Base-by-base conservation (phyloP, 2,797 vertebrate genomes). In the Prunella strophiata region DNA sequence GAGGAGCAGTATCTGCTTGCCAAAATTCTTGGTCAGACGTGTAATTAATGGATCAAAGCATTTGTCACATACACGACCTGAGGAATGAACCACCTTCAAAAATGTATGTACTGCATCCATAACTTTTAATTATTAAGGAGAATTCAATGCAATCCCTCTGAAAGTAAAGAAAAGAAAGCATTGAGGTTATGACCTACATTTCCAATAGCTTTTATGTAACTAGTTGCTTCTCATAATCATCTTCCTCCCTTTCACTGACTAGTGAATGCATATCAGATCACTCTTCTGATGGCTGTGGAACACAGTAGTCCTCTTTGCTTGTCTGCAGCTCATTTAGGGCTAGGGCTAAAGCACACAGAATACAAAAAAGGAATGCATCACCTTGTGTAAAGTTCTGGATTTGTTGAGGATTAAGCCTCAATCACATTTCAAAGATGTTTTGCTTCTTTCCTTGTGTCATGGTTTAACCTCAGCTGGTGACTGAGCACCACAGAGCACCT, bases 391-490 rank as follows among this genome's bases (percentile, higher is more conserved):
- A 74, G 52, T 79, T 87, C 36, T 0, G 8, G 38, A 70, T 94
- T 91, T 89, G 47, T 34, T 19, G 47, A 85, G 38, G 73, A 80
- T 89, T 94, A 91, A 95, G 34, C 15, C 45, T 85, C 58, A 78
- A 75, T 42, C 2, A 3, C 43, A 38, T 88, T 94, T 96, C 83
- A 96, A 89, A 86, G 48, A 36, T 3, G 6, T 55, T 86, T 81
- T 66, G 1, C 10, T n/a, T 67, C 55, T 85, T 89, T 59, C 20
- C n/a, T 55, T 66, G 32, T 72, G 47, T 43, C 36, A 11, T 48
- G 59, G 47, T 87, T 87, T 91, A 77, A 82, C 77, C 59, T 59
- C 59, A 43, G 58, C 40, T 66, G 52, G 42, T 40, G 67, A 34
- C 40, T 50, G 14, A 82, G 16, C 58, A n/a, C 34, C 47, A 65